Conservation (phyloP, 2,797 vertebrate species). For the Anas bahamensis region DNA sequence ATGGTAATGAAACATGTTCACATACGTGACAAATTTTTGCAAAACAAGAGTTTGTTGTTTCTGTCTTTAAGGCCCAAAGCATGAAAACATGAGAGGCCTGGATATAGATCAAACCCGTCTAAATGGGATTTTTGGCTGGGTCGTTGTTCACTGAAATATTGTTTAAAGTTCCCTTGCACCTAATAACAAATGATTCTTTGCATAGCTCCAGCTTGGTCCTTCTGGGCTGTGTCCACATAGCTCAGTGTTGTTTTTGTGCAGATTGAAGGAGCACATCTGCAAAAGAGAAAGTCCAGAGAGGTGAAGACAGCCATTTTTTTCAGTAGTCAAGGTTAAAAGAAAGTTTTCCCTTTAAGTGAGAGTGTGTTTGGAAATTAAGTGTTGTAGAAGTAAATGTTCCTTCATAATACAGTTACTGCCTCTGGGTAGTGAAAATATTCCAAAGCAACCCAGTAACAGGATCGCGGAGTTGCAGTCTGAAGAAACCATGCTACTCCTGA, state of each 20-base stretch:
- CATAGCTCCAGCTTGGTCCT: not conserved
- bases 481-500: not conserved
- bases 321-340: not conserved
- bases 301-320: not conserved
- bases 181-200: not conserved
- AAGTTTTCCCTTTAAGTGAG: not conserved
- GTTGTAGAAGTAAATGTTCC: not conserved
- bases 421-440: not conserved
- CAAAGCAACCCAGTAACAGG: not conserved
- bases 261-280: not conserved
- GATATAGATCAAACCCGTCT: not conserved
- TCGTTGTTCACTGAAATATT: not conserved
- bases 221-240: not conserved
- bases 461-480: not conserved
- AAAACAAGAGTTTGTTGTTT: not conserved
- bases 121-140: not conserved
- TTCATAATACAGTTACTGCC: not conserved
- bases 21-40: not conserved
- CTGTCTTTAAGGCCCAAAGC: not conserved
- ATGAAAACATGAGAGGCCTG: not conserved
- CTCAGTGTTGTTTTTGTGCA: not conserved
- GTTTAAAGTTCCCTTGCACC: not conserved
- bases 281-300: not conserved
- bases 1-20: not conserved
- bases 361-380: not conserved